Evolutionary conservation across 2,113 vertebrate genomes (phyloP).

Genomic region (Ammodytes marinus): DNA sequence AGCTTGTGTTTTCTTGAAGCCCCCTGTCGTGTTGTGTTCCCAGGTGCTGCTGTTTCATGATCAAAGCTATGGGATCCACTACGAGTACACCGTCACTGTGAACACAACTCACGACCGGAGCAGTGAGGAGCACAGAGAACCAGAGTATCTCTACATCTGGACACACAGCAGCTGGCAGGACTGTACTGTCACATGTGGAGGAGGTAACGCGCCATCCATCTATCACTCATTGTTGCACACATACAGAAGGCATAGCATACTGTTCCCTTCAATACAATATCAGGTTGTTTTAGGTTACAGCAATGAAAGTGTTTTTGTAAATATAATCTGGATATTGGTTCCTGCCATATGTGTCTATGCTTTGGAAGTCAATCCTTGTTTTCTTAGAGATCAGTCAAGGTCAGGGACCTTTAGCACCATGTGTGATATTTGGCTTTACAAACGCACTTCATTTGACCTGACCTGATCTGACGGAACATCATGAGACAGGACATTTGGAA

Average conservation of each 20-base stretch:
- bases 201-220: slow-evolving; percentile 85
- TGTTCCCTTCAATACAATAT: background rate
- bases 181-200: slow-evolving; percentile 95
- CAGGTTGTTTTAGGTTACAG: background rate
- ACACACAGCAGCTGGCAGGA: slow-evolving; percentile 95
- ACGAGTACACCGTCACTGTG: slow-evolving; percentile 96
- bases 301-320: slow-evolving; percentile 6
- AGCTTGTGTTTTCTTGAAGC: background rate
- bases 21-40: slow-evolving; percentile 1
- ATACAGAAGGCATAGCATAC: background rate
- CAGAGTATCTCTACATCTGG: slow-evolving; percentile 95
- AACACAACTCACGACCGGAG: slow-evolving; percentile 87
- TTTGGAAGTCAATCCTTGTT: background rate
- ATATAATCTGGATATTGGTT: background rate
- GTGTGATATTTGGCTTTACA: background rate
- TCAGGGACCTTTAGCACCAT: background rate
- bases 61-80: slow-evolving; percentile 96
- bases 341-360: background rate
- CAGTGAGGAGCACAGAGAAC: slow-evolving; percentile 83
- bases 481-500: background rate
- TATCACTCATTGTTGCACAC: background rate
- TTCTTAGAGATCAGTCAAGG: background rate
- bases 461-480: background rate
- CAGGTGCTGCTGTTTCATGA: slow-evolving; percentile 97
- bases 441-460: background rate